Evolutionary conservation across 2,113 vertebrate species (phyloP).

Genomic region (Hippocampus abdominalis): DNA sequence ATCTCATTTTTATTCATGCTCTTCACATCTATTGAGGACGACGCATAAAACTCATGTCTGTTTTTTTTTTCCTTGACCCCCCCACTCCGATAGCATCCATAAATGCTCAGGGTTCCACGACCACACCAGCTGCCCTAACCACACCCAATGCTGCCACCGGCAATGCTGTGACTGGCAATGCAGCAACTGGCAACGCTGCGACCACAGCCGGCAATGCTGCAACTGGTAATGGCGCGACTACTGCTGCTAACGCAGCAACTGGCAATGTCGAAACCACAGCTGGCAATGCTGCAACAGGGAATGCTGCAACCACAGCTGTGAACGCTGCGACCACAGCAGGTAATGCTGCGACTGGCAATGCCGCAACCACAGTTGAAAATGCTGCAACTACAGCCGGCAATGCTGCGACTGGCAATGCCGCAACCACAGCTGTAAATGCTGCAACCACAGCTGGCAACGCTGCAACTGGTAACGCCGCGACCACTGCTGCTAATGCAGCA

Average conservation of each 20-base stretch:
- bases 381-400: background rate
- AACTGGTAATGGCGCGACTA: background rate
- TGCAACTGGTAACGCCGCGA: background rate
- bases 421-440: background rate
- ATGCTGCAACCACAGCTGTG: background rate
- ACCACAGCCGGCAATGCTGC: background rate
- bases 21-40: background rate
- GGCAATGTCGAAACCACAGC: background rate
- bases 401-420: background rate
- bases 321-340: background rate
- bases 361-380: background rate
- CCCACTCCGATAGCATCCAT: constrained; percentile 11
- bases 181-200: background rate
- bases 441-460: background rate
- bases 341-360: background rate
- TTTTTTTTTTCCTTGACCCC: background rate
- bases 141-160: fast-evolving
- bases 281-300: background rate
- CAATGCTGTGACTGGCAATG: background rate
- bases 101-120: background rate
- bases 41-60: background rate
- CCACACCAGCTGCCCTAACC: background rate
- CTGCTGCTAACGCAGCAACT: background rate
- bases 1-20: background rate
- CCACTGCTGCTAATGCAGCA: background rate